phyloP scores from a whole-genome alignment of 2,797 vertebrate genomes.

The Pantherophis alleghaniensis region DNA sequence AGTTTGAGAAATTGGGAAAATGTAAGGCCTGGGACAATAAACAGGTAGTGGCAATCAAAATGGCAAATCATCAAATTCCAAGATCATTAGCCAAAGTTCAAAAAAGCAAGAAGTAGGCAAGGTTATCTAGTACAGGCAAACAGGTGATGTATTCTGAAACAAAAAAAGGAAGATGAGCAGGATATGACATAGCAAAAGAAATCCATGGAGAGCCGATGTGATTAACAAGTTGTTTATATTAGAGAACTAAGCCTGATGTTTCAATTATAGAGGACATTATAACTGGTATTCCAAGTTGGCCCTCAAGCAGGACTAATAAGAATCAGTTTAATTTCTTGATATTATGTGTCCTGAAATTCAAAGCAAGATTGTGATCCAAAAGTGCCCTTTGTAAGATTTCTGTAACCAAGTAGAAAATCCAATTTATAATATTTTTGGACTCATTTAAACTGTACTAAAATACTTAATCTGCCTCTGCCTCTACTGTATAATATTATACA shows the following conservation, averaged over 20 bases:
- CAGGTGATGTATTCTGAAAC: background rate
- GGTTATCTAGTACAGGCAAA: background rate
- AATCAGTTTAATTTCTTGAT: background rate
- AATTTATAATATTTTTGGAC: background rate
- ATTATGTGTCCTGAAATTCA: background rate
- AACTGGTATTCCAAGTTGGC: background rate
- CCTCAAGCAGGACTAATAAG: background rate
- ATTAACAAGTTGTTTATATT: background rate
- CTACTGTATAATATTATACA: background rate
- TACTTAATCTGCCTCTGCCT: background rate
- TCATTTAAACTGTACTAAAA: background rate
- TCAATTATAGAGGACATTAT: background rate
- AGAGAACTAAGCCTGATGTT: background rate
- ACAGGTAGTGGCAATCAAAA: background rate
- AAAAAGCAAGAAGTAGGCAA: background rate
- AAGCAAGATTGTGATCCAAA: background rate
- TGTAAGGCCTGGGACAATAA: background rate
- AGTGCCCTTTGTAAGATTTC: background rate
- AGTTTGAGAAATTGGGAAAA: background rate
- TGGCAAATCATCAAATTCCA: background rate
- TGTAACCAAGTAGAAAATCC: background rate
- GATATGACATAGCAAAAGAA: background rate
- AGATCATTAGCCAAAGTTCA: background rate
- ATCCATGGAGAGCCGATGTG: background rate
- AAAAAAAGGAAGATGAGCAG: too few relatives aligned